phyloP scores from a whole-genome alignment of 2,797 vertebrate species.

The Ataeniobius toweri region DNA sequence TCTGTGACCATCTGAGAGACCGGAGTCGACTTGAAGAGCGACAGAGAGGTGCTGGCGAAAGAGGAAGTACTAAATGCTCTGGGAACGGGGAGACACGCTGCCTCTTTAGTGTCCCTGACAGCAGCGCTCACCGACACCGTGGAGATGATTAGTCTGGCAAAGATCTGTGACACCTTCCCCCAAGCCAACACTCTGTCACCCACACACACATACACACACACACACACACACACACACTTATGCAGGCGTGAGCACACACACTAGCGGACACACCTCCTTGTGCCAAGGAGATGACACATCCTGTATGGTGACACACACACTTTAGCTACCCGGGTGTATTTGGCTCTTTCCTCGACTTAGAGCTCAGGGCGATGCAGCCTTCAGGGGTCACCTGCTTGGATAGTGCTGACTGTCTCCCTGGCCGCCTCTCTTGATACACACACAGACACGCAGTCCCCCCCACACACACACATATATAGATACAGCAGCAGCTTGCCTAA shows the following conservation, averaged over 20 bases:
- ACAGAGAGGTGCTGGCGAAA: constrained; percentile 69
- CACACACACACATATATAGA: constrained; percentile 29
- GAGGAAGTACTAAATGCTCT: constrained; percentile 81
- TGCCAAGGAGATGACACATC: constrained; percentile 81
- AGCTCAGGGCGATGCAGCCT: constrained; percentile 89
- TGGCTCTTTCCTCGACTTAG: constrained; percentile 75
- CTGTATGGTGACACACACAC: constrained; percentile 68
- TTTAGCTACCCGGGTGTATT: constrained; percentile 71
- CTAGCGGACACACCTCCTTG: constrained; percentile 70
- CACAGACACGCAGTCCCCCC: constrained; percentile 70
- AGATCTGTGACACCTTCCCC: constrained; percentile 79
- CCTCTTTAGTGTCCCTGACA: constrained; percentile 84
- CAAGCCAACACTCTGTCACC: constrained; percentile 78
- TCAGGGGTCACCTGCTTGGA: constrained; percentile 99
- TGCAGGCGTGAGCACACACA: constrained; percentile 59
- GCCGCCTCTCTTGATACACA: constrained; percentile 80
- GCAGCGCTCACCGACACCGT: constrained; percentile 77
- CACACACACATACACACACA: constrained; percentile 55
- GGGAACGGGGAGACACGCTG: constrained; percentile 74
- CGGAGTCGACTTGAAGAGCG: constrained; percentile 47
- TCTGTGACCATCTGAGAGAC: constrained; percentile 64
- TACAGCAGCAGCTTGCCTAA: constrained; percentile 82
- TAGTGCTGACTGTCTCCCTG: constrained; percentile 95
- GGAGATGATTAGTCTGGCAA: constrained; percentile 81
- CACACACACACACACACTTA: constrained; percentile 42